Percentiles rank a stretch among this genome's conserved stretches.
These are phyloP conservation scores for Bombus confusus DNA, from an alignment of 1,140 invertebrate species.

Conservation along the genomic window DNA sequence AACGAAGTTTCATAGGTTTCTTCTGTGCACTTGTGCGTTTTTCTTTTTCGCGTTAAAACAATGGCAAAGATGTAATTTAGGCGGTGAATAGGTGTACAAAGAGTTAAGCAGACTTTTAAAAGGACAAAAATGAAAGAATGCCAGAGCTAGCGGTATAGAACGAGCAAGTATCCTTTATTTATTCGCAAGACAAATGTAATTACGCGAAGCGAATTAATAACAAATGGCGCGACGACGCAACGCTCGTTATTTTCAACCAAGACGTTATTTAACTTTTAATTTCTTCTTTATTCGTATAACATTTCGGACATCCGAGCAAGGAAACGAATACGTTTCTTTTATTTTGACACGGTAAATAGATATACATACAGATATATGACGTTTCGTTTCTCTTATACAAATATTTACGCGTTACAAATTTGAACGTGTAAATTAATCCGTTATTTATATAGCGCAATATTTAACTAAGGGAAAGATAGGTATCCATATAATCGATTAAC, in stretches of 20 bases:
- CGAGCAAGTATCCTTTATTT: slow-evolving; percentile 24
- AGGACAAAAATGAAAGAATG: slow-evolving; percentile 5
- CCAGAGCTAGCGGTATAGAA: not conserved
- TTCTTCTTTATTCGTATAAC: not conserved
- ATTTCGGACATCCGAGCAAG: not conserved
- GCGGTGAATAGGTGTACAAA: not conserved
- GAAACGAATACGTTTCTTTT: not conserved
- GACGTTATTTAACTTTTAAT: slow-evolving; percentile 25
- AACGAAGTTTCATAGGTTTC: not conserved
- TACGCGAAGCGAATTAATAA: slow-evolving; percentile 34
- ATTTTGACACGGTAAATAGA: not conserved
- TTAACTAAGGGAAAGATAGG: too few species aligned
- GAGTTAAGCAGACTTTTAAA: slow-evolving; percentile 9
- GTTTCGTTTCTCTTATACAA: too few species aligned
- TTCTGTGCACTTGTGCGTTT: not conserved
- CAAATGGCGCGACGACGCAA: not conserved
- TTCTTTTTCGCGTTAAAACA: not conserved
- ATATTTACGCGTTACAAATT: too few species aligned
- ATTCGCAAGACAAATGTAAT: slow-evolving; percentile 36
- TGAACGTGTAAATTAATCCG: too few species aligned
- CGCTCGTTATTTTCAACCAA: not conserved
- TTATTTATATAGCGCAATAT: too few species aligned
- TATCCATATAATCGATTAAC: too few species aligned
- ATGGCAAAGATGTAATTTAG: not conserved
- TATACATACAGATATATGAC: not conserved